Evolutionary conservation across 2,888 invertebrate genomes (phyloP).

Genomic region (Cerastoderma edule): DNA sequence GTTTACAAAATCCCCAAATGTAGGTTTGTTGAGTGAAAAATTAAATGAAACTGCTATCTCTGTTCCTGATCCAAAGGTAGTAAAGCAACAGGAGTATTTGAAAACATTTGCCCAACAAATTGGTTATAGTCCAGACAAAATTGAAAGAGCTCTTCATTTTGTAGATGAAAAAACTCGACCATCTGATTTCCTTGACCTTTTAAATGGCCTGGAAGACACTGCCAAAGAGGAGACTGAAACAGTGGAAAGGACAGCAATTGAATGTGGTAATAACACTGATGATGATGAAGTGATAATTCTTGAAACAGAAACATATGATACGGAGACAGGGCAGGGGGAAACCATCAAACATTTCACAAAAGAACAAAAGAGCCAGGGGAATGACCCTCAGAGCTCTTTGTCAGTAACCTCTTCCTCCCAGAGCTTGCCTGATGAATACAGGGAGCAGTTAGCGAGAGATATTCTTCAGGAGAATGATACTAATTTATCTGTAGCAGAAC

Average conservation of each 20-base stretch:
- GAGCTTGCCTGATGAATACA: constrained; percentile 63
- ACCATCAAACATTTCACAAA: neutral
- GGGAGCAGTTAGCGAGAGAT: constrained; percentile 61
- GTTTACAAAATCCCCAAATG: constrained; percentile 17
- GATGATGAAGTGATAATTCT: constrained; percentile 52
- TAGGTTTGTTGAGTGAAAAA: constrained; percentile 43
- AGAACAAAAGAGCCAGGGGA: neutral
- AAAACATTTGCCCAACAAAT: constrained; percentile 61
- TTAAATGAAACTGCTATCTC: constrained; percentile 41
- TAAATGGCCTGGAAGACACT: constrained; percentile 42
- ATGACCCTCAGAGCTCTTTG: neutral
- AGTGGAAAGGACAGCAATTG: no score
- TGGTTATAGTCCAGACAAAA: constrained; percentile 61
- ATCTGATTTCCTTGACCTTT: constrained; percentile 66
- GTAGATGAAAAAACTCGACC: constrained; percentile 67
- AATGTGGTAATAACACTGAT: constrained; percentile 23
- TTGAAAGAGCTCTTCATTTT: constrained; percentile 65
- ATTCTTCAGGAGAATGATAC: constrained; percentile 63
- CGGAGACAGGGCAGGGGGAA: constrained; percentile 18
- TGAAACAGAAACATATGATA: constrained; percentile 48
- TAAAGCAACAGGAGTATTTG: constrained; percentile 61
- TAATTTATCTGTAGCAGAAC: constrained; percentile 59
- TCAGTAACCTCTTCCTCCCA: neutral
- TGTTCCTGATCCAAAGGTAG: constrained; percentile 13
- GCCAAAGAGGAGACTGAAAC: constrained; percentile 16